Conservation (phyloP, 2,888 invertebrate species). For the Notocelia uddmanniana region DNA sequence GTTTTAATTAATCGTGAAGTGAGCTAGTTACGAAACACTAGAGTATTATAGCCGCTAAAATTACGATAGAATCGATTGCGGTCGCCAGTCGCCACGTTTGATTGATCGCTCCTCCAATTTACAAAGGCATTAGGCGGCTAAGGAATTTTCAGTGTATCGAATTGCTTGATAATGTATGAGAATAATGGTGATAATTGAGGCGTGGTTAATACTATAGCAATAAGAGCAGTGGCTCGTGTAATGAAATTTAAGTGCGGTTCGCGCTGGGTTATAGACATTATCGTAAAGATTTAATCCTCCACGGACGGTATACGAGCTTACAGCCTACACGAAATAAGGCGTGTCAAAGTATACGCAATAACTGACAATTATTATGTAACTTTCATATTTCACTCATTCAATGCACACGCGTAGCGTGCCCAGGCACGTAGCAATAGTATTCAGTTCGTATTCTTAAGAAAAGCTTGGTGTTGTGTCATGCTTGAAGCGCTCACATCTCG, state of each 20-base stretch:
- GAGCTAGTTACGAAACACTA: slow-evolving; percentile 33
- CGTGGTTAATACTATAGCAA: slow-evolving; percentile 35
- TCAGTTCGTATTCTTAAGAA: no score
- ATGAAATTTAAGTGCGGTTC: slow-evolving; percentile 23
- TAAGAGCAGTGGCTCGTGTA: slow-evolving; percentile 35
- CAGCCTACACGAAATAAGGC: background rate
- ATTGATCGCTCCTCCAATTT: slow-evolving; percentile 43
- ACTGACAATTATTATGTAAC: background rate
- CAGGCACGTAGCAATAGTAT: background rate
- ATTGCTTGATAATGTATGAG: slow-evolving; percentile 33
- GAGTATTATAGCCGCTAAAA: slow-evolving; percentile 30
- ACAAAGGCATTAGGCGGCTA: slow-evolving; percentile 34
- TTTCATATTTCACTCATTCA: background rate
- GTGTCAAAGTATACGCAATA: background rate
- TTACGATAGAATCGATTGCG: slow-evolving; percentile 38
- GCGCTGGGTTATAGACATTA: slow-evolving; percentile 8
- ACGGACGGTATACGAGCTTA: background rate
- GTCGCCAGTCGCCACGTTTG: slow-evolving; percentile 32
- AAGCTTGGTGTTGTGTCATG: no score
- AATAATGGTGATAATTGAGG: slow-evolving; percentile 36
- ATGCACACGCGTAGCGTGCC: no score
- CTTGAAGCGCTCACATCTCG: background rate
- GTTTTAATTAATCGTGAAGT: slow-evolving; percentile 39
- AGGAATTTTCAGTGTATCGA: slow-evolving; percentile 38
- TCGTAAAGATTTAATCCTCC: slow-evolving; percentile 23